Evolutionary conservation across 2,888 invertebrate genomes (phyloP), one percentile per base, ranked within the genome.

Genomic region (Drosophila neonasuta): DNA sequence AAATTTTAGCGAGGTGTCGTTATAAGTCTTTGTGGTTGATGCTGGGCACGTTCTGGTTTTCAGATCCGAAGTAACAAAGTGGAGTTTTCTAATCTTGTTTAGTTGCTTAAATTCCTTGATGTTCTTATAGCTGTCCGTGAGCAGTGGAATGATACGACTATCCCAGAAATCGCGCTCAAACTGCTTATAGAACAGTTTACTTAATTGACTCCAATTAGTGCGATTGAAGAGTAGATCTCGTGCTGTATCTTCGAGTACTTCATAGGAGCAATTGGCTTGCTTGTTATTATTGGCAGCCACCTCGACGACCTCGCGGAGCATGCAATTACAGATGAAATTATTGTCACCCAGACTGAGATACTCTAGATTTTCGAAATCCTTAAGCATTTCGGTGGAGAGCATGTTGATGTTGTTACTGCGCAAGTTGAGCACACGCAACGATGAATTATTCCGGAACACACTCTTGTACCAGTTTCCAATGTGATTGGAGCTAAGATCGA

Each of bases 251-350:
- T 74, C 45, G 0, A 87, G 46, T 0, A 74, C 34, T 10, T 74
- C 71, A 6, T 71, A 73, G 0, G 84, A 68, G 52, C 90, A 90
- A 2, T 81, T 77, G 0, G 78, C 79, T 3, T 84, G 63, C 24
- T 80, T 78, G 41, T 88, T 88, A 66, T 91, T 91, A 1, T 68
- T 71, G 6, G 87, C 74, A 0, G 89, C 89, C 17, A 89, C 75
- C 39, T 92, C 92, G 36, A 92, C 91, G 8, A 94, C 88, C n/a
- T 93, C 92, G 59, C 92, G 91, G 0, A 92, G 85, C 3, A 91
- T 88, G 65, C 94, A 94, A 55, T 92, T 93, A 78, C 95, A 95
- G 0, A 93, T 89, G 17, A 94, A 92, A 7, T 92, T 92, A 79
- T 95, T 95, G 0, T 91, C 91, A 0, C 92, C 91, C 0, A 95